These are phyloP conservation scores for Eurystomus gularis DNA, from an alignment of 2,113 vertebrate genomes.

Conservation along the genomic window DNA sequence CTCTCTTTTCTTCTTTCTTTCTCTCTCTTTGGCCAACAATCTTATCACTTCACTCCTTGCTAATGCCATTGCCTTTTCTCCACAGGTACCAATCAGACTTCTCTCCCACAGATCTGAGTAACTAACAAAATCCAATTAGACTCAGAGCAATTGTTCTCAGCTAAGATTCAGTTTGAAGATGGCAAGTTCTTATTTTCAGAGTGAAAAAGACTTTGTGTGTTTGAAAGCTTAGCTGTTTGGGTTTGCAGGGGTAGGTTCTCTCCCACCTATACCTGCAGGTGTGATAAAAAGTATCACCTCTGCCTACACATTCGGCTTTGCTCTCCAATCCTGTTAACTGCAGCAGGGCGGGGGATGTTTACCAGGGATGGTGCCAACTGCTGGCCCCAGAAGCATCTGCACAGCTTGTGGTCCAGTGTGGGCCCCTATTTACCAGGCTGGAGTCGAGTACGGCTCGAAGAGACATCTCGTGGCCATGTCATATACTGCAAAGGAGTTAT, in stretches of 20 bases:
- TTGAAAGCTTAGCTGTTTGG: neutral
- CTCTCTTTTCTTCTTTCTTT: neutral
- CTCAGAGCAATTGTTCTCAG: neutral
- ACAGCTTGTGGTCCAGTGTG: neutral
- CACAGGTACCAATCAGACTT: neutral
- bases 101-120: neutral
- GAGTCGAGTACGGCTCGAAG: neutral
- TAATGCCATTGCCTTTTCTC: neutral
- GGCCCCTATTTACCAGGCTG: neutral
- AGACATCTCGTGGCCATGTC: conserved; percentile 58
- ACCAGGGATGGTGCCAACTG: neutral
- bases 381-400: neutral
- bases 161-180: neutral
- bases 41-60: neutral
- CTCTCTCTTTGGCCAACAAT: neutral
- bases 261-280: neutral
- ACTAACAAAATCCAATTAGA: neutral
- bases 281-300: neutral
- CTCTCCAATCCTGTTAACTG: neutral
- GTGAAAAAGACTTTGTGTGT: neutral
- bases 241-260: neutral
- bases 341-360: neutral
- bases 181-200: neutral
- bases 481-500: conserved; percentile 19
- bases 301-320: neutral